Conservation (phyloP, 2,888 invertebrate genomes). For the Scelioninae gen. 1 region DNA sequence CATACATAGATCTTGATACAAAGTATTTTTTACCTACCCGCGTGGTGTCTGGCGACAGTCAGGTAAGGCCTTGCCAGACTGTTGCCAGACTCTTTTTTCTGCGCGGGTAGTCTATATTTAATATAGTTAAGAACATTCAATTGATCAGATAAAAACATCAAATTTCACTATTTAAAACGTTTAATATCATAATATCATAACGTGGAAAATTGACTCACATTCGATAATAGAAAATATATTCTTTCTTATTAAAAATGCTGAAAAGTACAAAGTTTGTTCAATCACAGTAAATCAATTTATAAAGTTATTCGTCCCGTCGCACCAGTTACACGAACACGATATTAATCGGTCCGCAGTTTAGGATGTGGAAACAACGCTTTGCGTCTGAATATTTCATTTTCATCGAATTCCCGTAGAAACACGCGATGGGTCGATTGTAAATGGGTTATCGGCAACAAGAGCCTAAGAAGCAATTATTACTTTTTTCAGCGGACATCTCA, state of each 20-base stretch:
- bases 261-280: conserved; percentile 19
- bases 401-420: conserved; percentile 59
- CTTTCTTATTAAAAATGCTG: conserved; percentile 28
- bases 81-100: too few relatives aligned
- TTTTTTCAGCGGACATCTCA: conserved; percentile 64
- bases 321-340: not conserved
- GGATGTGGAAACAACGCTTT: conserved; percentile 35
- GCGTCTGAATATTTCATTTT: conserved; percentile 62
- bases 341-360: conserved; percentile 23
- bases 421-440: conserved; percentile 64
- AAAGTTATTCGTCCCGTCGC: conserved; percentile 6
- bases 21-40: too few relatives aligned
- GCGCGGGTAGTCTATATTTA: too few relatives aligned
- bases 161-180: too few relatives aligned
- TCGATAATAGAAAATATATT: too few relatives aligned
- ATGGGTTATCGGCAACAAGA: conserved; percentile 63
- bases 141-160: too few relatives aligned
- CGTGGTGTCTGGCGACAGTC: too few relatives aligned
- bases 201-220: too few relatives aligned
- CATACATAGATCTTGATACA: too few relatives aligned
- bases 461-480: conserved; percentile 56
- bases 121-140: too few relatives aligned
- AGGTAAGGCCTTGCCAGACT: too few relatives aligned
- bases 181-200: too few relatives aligned
- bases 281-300: conserved; percentile 22